Percentiles rank a stretch among this genome's conserved stretches.
Conservation (phyloP, 2,797 vertebrate species). For the Sylvia borin region DNA sequence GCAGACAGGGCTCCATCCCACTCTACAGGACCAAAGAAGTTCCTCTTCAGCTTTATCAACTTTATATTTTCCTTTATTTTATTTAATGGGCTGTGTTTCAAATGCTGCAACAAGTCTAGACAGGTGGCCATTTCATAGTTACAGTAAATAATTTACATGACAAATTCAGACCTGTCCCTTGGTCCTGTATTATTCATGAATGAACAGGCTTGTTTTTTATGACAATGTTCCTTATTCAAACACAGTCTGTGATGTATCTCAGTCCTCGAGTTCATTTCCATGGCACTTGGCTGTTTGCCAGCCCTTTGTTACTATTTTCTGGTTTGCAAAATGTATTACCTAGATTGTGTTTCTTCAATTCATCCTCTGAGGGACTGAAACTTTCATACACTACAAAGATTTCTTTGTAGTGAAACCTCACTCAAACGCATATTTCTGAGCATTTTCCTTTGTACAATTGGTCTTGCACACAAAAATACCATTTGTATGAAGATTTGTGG, state of each 20-base stretch:
- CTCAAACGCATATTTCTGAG: neutral
- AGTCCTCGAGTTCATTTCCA: neutral
- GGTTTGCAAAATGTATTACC: neutral
- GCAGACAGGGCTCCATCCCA: neutral
- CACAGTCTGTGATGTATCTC: neutral
- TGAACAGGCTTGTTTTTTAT: neutral
- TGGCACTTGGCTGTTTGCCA: constrained; percentile 27
- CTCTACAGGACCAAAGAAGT: neutral
- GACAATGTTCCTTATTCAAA: constrained; percentile 25
- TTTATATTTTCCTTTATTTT: neutral
- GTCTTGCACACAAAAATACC: neutral
- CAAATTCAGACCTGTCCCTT: constrained; percentile 45
- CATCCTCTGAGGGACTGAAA: neutral
- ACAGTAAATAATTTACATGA: constrained; percentile 57
- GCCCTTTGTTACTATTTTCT: constrained; percentile 9
- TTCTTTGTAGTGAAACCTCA: neutral
- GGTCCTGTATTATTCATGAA: constrained; percentile 57
- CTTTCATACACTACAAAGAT: neutral
- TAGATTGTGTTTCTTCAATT: neutral
- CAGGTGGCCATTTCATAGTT: constrained; percentile 14
- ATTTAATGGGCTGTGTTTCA: neutral
- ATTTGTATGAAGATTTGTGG: neutral
- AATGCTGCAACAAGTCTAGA: neutral
- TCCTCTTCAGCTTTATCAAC: neutral
- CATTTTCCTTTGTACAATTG: neutral